Percentiles rank a stretch among this genome's conserved stretches.
Evolutionary conservation across 1,140 invertebrate species (phyloP).

Genomic region (Trachelipus rathkii): DNA sequence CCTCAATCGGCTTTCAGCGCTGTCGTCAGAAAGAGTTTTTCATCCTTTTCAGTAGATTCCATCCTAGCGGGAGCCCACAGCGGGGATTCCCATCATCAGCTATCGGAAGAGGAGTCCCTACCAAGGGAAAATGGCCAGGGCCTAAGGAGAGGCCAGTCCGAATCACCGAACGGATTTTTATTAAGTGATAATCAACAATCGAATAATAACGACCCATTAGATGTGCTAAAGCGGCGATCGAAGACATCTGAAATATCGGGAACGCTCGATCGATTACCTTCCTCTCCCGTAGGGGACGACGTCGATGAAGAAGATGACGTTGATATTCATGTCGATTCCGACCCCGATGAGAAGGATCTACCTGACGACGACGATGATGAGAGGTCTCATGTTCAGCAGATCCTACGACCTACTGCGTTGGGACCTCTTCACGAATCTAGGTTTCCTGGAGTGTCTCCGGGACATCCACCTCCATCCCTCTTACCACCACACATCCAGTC

Average conservation of each 20-base stretch:
- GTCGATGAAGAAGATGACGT: conserved; percentile 26
- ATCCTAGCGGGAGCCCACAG: conserved; percentile 36
- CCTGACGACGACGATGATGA: conserved; percentile 31
- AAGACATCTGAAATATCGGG: background rate
- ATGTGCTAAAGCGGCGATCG: background rate
- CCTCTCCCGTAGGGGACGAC: conserved; percentile 20
- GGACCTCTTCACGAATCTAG: conserved; percentile 27
- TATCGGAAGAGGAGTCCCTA: conserved; percentile 6
- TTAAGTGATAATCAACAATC: background rate
- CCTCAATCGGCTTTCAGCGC: conserved; percentile 45
- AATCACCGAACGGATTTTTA: background rate
- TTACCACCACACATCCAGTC: conserved; percentile 33
- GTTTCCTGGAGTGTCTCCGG: conserved; percentile 21
- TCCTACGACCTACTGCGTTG: conserved; percentile 25
- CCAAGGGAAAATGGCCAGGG: conserved; percentile 14
- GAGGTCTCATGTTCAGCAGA: background rate
- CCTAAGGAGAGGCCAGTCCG: background rate
- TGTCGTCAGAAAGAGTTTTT: conserved; percentile 42
- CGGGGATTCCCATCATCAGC: conserved; percentile 22
- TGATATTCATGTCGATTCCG: conserved; percentile 35
- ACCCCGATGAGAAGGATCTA: conserved; percentile 7
- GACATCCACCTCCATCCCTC: conserved; percentile 11
- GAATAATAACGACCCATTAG: background rate
- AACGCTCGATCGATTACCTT: background rate
- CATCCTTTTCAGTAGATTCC: conserved; percentile 43